Conservation (phyloP, 1,140 invertebrate genomes). For the Schlechtendalia chinensis region DNA sequence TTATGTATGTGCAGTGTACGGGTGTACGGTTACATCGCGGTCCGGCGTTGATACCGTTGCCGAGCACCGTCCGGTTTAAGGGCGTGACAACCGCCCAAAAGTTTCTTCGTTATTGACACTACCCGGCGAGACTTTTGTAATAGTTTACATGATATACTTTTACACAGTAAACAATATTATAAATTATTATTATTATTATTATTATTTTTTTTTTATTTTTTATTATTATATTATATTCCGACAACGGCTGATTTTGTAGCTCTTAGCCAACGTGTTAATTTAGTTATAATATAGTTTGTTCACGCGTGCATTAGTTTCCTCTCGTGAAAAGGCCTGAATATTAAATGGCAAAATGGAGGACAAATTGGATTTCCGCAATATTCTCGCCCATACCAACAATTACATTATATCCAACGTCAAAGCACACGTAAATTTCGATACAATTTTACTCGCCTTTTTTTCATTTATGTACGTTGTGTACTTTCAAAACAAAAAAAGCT, state of each 20-base stretch:
- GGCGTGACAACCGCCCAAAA: neutral
- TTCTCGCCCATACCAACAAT: neutral
- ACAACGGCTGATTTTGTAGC: neutral
- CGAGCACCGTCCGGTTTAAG: no score
- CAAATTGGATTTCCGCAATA: slow-evolving; percentile 4
- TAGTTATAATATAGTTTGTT: neutral
- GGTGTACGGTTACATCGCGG: neutral
- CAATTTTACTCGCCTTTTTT: neutral
- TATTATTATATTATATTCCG: neutral
- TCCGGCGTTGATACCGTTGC: no score
- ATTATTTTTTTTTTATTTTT: no score
- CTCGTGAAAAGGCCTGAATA: neutral
- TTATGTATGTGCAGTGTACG: no score
- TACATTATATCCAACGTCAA: neutral
- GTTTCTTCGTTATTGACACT: neutral
- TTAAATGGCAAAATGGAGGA: neutral
- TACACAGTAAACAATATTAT: neutral
- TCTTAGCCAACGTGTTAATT: neutral
- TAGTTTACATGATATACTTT: neutral
- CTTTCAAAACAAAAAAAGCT: neutral
- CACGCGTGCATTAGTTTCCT: neutral
- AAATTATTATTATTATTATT: neutral
- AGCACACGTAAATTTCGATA: neutral
- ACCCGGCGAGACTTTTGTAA: neutral
- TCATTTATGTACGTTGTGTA: neutral